A percentile compares a stretch with the other conserved stretches of the same genome.
Evolutionary conservation across 2,797 vertebrate genomes (phyloP).

Genomic region (Monodelphis domestica): DNA sequence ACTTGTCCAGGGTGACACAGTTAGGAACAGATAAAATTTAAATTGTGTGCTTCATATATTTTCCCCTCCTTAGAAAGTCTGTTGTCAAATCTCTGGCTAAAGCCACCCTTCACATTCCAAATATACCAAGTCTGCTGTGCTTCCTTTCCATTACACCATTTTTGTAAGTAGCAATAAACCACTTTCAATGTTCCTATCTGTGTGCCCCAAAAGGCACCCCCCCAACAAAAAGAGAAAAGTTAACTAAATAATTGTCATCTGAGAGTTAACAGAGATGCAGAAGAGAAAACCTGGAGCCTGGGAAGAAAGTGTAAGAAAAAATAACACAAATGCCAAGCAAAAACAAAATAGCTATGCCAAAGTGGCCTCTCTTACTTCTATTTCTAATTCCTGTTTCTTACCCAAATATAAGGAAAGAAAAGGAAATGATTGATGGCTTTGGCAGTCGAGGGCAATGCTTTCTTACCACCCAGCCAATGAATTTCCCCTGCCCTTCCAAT

Average conservation of each 20-base stretch:
- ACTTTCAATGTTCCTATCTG: not conserved
- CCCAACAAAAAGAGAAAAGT: conserved; percentile 24
- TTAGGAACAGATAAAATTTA: not conserved
- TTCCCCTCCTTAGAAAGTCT: not conserved
- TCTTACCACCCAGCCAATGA: conserved; percentile 4
- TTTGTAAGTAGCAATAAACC: not conserved
- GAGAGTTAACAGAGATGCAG: not conserved
- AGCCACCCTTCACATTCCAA: not conserved
- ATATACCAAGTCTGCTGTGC: not conserved
- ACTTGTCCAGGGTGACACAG: no score
- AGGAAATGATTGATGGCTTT: conserved; percentile 6
- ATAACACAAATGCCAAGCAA: not conserved
- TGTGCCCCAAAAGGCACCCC: not conserved
- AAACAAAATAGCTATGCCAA: not conserved
- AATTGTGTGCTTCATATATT: not conserved
- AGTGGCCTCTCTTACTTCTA: not conserved
- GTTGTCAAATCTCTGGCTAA: not conserved
- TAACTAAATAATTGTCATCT: not conserved
- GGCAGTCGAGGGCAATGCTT: not conserved
- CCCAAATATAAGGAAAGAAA: conserved; percentile 42
- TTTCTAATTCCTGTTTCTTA: conserved; percentile 14
- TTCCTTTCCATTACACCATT: not conserved
- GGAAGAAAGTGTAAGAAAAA: conserved; percentile 15
- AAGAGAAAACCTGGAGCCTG: not conserved
- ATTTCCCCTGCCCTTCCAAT: not conserved